phyloP scores from a whole-genome alignment of 2,888 invertebrate species.

The Parnassius apollo region DNA sequence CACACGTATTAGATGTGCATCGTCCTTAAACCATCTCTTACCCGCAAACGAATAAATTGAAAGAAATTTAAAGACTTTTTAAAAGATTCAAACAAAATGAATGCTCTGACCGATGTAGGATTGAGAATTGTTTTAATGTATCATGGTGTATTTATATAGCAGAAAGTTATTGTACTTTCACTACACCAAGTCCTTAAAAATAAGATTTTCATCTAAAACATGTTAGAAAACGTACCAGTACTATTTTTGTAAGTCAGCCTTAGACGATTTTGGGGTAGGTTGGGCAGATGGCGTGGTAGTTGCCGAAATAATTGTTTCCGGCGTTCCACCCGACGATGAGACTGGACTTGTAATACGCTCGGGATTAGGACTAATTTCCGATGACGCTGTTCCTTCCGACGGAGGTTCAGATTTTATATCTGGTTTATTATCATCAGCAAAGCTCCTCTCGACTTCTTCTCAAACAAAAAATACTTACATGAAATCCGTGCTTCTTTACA shows the following conservation, averaged over 20 bases:
- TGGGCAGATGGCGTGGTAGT: slow-evolving; percentile 2
- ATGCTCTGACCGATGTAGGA: no score
- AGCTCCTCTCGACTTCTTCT: slow-evolving; percentile 60
- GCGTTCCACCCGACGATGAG: slow-evolving; percentile 5
- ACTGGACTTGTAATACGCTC: not conserved
- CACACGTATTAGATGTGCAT: no score
- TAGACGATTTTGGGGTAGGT: slow-evolving; percentile 5
- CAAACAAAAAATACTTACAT: slow-evolving; percentile 41
- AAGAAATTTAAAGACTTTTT: no score
- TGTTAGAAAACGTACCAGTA: slow-evolving; percentile 1
- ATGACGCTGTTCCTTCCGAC: slow-evolving; percentile 9
- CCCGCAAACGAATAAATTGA: no score
- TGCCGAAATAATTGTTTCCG: slow-evolving; percentile 6
- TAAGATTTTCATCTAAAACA: not conserved
- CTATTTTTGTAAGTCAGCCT: not conserved
- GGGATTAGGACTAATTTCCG: not conserved
- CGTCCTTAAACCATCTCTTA: no score
- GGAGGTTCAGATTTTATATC: slow-evolving; percentile 14
- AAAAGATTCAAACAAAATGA: no score
- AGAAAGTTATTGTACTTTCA: no score
- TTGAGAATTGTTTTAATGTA: no score
- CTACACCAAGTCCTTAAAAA: no score
- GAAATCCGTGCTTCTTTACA: slow-evolving; percentile 22
- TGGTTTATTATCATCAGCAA: slow-evolving; percentile 34
- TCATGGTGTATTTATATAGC: no score